These are phyloP conservation scores for Micoletzkya japonica DNA, from an alignment of 2,888 invertebrate genomes.

Conservation along the genomic window DNA sequence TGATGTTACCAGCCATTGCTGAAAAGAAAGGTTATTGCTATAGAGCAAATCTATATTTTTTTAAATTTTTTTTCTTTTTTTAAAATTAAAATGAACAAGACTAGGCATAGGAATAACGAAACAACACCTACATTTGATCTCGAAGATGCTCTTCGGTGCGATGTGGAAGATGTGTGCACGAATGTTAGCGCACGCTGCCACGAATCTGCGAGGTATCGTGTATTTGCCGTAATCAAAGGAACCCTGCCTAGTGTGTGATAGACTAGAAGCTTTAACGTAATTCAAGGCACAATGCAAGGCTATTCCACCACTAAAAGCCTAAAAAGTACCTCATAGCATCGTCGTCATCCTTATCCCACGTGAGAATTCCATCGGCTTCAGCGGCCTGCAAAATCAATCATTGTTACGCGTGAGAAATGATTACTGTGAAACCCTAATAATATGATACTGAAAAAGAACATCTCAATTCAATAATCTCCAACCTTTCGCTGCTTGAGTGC, in stretches of 20 bases:
- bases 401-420: conserved; percentile 29
- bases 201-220: conserved; percentile 75
- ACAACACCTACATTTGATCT: conserved; percentile 82
- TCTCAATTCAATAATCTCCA: conserved; percentile 56
- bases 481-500: conserved; percentile 36
- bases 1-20: conserved; percentile 98
- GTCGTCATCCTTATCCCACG: conserved; percentile 74
- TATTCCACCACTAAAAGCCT: not conserved
- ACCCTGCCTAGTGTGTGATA: not conserved
- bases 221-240: not conserved
- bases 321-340: conserved; percentile 42
- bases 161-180: conserved; percentile 88
- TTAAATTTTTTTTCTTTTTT: not conserved
- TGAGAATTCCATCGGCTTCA: conserved; percentile 13
- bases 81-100: not conserved
- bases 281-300: not conserved
- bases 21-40: conserved; percentile 31
- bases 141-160: conserved; percentile 82
- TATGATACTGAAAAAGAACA: conserved; percentile 56
- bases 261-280: not conserved
- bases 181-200: conserved; percentile 90
- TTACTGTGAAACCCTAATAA: too few species aligned
- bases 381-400: conserved; percentile 7
- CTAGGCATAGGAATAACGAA: not conserved
- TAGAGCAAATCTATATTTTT: not conserved